phyloP scores from a whole-genome alignment of 1,140 invertebrate species.

The Drosophila nigrodunni region DNA sequence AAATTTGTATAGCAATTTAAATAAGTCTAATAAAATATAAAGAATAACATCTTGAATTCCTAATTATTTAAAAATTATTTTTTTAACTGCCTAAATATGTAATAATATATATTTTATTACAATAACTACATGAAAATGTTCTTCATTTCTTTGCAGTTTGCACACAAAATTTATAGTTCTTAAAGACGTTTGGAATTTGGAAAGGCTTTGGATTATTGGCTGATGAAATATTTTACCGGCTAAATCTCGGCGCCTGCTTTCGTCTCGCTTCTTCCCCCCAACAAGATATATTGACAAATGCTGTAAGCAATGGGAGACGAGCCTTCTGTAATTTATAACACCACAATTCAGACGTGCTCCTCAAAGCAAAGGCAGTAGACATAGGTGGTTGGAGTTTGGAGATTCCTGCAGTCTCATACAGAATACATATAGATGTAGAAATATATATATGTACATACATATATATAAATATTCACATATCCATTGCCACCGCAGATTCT shows the following conservation, averaged over 20 bases:
- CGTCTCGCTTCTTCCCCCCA: conserved; percentile 24
- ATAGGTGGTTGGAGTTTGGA: neutral
- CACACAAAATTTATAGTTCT: conserved; percentile 5
- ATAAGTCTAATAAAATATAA: neutral
- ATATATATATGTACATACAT: neutral
- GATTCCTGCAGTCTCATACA: conserved; percentile 13
- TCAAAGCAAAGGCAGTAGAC: conserved; percentile 40
- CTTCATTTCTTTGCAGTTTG: neutral
- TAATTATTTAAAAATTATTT: too few relatives aligned
- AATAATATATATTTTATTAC: too few relatives aligned
- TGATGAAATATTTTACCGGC: conserved; percentile 55
- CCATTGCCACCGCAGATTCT: conserved; percentile 54
- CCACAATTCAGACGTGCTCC: conserved; percentile 69
- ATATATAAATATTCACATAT: neutral
- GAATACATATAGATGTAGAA: neutral
- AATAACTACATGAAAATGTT: too few relatives aligned
- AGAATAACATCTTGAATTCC: too few relatives aligned
- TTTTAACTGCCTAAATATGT: too few relatives aligned
- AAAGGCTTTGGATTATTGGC: conserved; percentile 35
- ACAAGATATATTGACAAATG: conserved; percentile 71
- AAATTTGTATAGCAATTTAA: neutral
- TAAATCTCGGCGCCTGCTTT: conserved; percentile 49
- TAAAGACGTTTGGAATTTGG: neutral
- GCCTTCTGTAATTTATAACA: conserved; percentile 73
- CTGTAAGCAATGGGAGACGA: conserved; percentile 52